Evolutionary conservation across 2,113 vertebrate genomes (phyloP), one percentile per base, ranked within the genome.

Genomic region (Neotoma lepida): DNA sequence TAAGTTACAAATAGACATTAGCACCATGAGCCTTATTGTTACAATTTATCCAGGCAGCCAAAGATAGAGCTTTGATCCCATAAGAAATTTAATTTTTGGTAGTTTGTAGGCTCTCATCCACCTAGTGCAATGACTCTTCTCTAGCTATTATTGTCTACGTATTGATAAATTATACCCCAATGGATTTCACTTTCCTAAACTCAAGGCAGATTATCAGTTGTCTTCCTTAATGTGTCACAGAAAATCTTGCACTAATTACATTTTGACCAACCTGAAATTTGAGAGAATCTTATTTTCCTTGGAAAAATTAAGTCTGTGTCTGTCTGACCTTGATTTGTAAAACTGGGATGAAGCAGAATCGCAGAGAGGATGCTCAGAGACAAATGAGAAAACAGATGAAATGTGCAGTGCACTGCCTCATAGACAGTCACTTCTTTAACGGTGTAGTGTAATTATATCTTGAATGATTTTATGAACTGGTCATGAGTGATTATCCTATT

Each of bases 221-320:
- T 39, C 61, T 96, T 20, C n/a, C 46, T 92, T 97, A 74, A 20
- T 87, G 49, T 84, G 56, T 51, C 64, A 84, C 8, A 78, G 41
- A n/a, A 63, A 71, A 93, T 58, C 28, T 5, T 73, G n/a, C 20
- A 61, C 15, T 89, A 73, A 64, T 85, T 84, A 86, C 24, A 26
- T 76, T 94, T 94, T 58, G 35, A 56, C 76, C 9, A 63, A 71
- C 30, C 4, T 86, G 41, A 78, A 77, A 86, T 96, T 93, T 94
- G 26, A 70, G 24, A 91, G 26, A 74, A 6, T 73, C 18, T 46
- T 86, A 7, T 81, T 91, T 56, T 91, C 82, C 70, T 61, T 64
- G 4, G 18, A n/a, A 89, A 88, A 68, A 5, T 56, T 88, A 58
- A 61, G 24, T 17, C 39, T 1, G 56, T 30, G n/a, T 82, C 56